These are phyloP conservation scores for Asarcornis scutulata DNA, from an alignment of 2,113 vertebrate genomes.

Conservation along the genomic window DNA sequence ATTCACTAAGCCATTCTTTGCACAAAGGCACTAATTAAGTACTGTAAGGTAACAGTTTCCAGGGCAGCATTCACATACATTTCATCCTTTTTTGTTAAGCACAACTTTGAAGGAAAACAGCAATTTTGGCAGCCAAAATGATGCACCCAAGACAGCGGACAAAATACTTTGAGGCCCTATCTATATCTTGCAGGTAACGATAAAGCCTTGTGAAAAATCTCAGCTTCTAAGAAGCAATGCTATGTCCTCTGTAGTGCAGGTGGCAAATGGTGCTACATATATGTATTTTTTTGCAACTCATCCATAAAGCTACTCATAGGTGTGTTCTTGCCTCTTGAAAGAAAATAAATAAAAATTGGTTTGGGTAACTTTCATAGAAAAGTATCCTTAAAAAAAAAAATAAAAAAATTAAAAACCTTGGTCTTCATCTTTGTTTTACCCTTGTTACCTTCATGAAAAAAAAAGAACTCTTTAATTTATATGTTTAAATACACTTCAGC, in stretches of 20 bases:
- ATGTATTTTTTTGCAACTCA: not conserved
- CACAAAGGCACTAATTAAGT: not conserved
- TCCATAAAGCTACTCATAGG: not conserved
- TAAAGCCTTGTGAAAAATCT: not conserved
- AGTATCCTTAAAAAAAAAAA: not conserved
- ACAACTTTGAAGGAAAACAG: not conserved
- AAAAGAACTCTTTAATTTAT: not conserved
- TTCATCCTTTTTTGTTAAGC: not conserved
- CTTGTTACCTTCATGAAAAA: not conserved
- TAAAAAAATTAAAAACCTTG: not conserved
- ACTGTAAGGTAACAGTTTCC: not conserved
- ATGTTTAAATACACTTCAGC: not conserved
- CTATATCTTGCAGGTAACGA: not conserved
- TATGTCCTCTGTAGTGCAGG: not conserved
- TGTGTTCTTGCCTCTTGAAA: not conserved
- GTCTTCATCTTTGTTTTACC: not conserved
- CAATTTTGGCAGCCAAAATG: not conserved
- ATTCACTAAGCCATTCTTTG: not conserved
- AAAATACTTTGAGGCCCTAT: not conserved
- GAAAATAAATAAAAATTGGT: not conserved
- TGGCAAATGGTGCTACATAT: not conserved
- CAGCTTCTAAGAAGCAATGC: not conserved
- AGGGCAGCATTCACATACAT: not conserved
- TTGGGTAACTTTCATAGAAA: not conserved
- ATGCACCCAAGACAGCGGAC: not conserved